These are phyloP conservation scores for Gallirallus australis DNA, from an alignment of 2,797 vertebrate species.

Conservation along the genomic window DNA sequence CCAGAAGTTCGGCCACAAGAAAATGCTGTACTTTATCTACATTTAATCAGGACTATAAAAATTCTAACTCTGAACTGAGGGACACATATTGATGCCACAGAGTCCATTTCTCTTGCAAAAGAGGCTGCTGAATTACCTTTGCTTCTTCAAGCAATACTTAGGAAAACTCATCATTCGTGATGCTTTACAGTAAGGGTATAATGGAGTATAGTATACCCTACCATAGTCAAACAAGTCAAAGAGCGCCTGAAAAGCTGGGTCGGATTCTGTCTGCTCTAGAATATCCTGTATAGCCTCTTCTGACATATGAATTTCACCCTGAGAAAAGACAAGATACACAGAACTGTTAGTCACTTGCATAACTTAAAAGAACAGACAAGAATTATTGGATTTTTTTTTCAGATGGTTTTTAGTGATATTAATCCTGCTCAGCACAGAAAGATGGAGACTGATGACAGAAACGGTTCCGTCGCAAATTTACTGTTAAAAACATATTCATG, in stretches of 20 bases:
- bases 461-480: not conserved
- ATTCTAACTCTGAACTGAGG: not conserved
- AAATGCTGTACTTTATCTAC: not conserved
- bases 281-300: conserved; percentile 98
- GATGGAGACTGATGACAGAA: not conserved
- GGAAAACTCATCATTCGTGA: not conserved
- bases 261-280: conserved; percentile 95
- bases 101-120: not conserved
- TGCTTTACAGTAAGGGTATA: not conserved
- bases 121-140: not conserved
- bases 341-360: not conserved
- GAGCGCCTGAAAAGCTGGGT: conserved; percentile 97
- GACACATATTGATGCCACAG: not conserved
- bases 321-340: not conserved
- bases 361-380: not conserved
- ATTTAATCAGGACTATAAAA: not conserved
- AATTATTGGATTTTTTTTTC: not conserved
- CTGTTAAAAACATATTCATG: not conserved
- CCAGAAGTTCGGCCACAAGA: not conserved
- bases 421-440: not conserved
- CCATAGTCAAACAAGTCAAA: conserved; percentile 97
- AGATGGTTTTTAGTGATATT: not conserved
- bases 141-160: not conserved
- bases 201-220: conserved; percentile 67
- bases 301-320: conserved; percentile 99